Evolutionary conservation across 2,888 invertebrate species (phyloP).

Genomic region (Merodon equestris): DNA sequence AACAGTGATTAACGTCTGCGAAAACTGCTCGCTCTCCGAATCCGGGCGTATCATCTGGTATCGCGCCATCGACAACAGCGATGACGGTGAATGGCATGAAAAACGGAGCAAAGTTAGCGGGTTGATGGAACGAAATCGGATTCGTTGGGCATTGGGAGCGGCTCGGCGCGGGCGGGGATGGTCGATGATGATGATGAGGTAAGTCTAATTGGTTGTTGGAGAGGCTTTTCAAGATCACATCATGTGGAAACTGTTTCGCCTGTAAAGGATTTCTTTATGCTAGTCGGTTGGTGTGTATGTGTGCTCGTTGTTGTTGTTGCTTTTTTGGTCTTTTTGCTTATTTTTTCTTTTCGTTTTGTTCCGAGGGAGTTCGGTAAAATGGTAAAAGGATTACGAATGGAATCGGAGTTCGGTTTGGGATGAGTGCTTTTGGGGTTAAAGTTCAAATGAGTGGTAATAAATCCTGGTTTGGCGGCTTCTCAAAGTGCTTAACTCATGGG

Average conservation of each 20-base stretch:
- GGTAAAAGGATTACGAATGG: slow-evolving; percentile 24
- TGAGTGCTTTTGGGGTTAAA: slow-evolving; percentile 31
- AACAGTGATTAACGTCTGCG: slow-evolving; percentile 68
- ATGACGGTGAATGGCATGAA: slow-evolving; percentile 17
- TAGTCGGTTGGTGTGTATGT: slow-evolving; percentile 7
- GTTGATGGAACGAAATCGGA: not conserved
- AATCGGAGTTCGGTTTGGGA: slow-evolving; percentile 28
- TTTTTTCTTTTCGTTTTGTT: no score
- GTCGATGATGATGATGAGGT: slow-evolving; percentile 56
- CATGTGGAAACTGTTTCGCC: slow-evolving; percentile 66
- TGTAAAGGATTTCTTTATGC: slow-evolving; percentile 52
- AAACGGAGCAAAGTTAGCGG: not conserved
- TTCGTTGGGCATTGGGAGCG: no score
- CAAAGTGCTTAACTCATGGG: not conserved
- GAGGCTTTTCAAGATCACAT: slow-evolving; percentile 66
- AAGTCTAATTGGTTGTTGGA: slow-evolving; percentile 69
- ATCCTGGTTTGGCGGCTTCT: slow-evolving; percentile 51
- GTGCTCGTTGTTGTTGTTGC: slow-evolving; percentile 13
- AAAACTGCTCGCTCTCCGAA: slow-evolving; percentile 32
- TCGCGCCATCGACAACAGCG: not conserved
- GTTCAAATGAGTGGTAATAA: slow-evolving; percentile 61
- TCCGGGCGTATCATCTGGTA: not conserved
- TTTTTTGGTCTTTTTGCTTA: not conserved
- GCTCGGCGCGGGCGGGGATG: slow-evolving; percentile 5
- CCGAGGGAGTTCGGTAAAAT: no score